A percentile compares a stretch with the other conserved stretches of the same genome.
Evolutionary conservation across 2,797 vertebrate species (phyloP).

Genomic region (Poecilia velifera): DNA sequence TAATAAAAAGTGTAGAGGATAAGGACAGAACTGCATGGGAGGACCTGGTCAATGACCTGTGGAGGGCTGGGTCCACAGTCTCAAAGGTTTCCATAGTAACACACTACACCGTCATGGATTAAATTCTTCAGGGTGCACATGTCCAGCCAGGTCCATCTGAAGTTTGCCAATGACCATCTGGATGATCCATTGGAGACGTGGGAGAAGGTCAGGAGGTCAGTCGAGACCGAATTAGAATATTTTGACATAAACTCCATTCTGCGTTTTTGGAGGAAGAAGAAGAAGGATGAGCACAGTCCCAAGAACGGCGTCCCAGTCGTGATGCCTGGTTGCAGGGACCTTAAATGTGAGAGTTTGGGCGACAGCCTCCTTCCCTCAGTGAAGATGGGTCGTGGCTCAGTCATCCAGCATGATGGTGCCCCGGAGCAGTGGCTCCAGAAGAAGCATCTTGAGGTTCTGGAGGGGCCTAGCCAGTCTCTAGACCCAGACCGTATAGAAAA

Average conservation of each 20-base stretch:
- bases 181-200: background rate
- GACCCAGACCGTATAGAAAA: background rate
- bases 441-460: background rate
- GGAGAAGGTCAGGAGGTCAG: background rate
- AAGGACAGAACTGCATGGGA: background rate
- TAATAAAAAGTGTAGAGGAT: background rate
- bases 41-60: background rate
- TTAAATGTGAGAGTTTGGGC: background rate
- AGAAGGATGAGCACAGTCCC: background rate
- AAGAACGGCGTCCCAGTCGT: background rate
- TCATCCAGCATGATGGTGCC: background rate
- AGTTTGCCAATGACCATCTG: background rate
- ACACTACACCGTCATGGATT: background rate
- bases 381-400: background rate
- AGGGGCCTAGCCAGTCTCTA: background rate
- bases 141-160: background rate
- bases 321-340: background rate
- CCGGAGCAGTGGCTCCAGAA: background rate
- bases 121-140: background rate
- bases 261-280: background rate
- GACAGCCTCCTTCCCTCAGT: background rate
- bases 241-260: background rate
- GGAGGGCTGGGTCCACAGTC: background rate
- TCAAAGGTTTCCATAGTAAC: background rate
- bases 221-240: background rate